Percentiles rank a stretch among this genome's conserved stretches.
Evolutionary conservation across 2,113 vertebrate genomes (phyloP).

Genomic region (Aramus guarauna): DNA sequence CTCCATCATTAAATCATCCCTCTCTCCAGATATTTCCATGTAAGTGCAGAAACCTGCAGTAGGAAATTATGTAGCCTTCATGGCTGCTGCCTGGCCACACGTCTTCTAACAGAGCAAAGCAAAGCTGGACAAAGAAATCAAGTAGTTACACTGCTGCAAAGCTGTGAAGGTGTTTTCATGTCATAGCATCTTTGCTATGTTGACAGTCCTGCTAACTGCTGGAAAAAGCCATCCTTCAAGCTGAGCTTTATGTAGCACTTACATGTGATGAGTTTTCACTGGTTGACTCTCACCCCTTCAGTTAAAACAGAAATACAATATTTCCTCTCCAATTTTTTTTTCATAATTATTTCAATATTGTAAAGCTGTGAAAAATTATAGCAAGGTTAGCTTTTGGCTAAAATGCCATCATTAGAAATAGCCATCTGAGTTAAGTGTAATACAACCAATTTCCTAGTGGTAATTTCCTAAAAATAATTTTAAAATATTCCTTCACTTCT

Average conservation of each 20-base stretch:
- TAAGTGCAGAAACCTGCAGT: background rate
- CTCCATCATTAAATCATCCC: background rate
- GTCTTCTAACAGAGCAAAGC: background rate
- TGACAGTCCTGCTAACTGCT: background rate
- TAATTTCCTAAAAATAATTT: background rate
- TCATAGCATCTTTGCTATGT: background rate
- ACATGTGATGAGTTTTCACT: background rate
- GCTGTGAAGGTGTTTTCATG: background rate
- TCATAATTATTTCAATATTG: background rate
- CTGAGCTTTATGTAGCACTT: background rate
- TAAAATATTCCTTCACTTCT: background rate
- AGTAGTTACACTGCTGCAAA: background rate
- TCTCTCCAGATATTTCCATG: background rate
- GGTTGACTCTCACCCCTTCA: background rate
- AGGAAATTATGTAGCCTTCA: background rate
- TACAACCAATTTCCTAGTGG: background rate
- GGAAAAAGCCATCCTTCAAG: background rate
- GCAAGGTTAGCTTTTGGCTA: background rate
- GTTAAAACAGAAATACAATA: background rate
- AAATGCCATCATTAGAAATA: background rate
- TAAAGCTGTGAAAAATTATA: background rate
- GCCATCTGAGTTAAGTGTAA: background rate
- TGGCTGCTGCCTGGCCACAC: background rate
- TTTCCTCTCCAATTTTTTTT: background rate
- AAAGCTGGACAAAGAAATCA: background rate